These are phyloP conservation scores for Heterodera schachtii DNA, from an alignment of 1,140 invertebrate species.

Conservation along the genomic window DNA sequence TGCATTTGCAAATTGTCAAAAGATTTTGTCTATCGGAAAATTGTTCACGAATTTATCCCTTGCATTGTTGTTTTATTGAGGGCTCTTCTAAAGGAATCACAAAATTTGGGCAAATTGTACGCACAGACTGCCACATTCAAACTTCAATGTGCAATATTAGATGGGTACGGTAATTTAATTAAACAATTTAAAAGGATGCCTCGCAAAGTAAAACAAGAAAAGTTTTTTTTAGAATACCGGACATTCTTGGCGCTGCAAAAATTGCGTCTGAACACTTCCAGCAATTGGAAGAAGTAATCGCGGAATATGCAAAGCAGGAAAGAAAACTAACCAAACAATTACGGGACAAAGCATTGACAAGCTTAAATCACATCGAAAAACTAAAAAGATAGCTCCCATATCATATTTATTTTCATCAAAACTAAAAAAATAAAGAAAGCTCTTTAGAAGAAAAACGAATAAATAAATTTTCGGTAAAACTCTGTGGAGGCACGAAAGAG, in stretches of 20 bases:
- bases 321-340: not conserved
- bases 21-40: slow-evolving; percentile 44
- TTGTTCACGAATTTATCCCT: slow-evolving; percentile 42
- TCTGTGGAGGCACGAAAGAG: no score
- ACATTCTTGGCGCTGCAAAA: not conserved
- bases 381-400: not conserved
- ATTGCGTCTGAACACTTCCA: not conserved
- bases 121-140: slow-evolving; percentile 33
- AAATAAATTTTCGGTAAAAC: not conserved
- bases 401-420: no score
- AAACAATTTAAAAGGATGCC: not conserved
- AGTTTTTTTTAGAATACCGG: not conserved
- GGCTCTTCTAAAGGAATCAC: not conserved
- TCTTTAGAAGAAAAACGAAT: not conserved
- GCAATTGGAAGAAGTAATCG: not conserved
- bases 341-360: not conserved
- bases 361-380: not conserved
- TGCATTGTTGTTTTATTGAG: slow-evolving; percentile 10
- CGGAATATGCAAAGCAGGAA: not conserved
- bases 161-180: slow-evolving; percentile 15
- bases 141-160: slow-evolving; percentile 32
- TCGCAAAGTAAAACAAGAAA: not conserved
- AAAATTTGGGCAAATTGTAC: slow-evolving; percentile 20
- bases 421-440: not conserved
- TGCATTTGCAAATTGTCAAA: slow-evolving; percentile 40